Conservation (phyloP, 2,797 vertebrate genomes). For the Crax fasciolata region DNA sequence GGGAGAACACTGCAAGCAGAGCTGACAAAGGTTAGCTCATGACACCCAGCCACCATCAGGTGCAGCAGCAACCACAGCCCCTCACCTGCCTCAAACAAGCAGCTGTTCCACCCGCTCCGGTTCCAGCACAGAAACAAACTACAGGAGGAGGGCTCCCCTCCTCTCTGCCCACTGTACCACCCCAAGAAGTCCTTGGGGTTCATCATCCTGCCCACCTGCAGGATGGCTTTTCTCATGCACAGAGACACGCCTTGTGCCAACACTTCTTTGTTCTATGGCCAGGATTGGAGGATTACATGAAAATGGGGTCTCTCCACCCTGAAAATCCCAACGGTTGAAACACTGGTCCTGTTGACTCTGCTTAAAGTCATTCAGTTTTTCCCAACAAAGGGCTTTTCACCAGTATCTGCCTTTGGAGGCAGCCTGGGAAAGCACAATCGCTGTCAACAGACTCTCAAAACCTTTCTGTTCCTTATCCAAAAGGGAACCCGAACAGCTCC, state of each 20-base stretch:
- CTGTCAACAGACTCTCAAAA: not conserved
- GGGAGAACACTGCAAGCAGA: not conserved
- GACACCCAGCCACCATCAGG: not conserved
- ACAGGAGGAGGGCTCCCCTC: not conserved
- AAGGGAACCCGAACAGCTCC: not conserved
- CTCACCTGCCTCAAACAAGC: not conserved
- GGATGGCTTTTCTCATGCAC: not conserved
- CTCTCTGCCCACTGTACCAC: not conserved
- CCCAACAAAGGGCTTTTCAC: not conserved
- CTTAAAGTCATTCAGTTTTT: not conserved
- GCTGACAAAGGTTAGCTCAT: accelerated
- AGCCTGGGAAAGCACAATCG: not conserved
- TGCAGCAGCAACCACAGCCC: no score
- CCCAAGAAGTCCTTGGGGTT: not conserved
- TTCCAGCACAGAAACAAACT: accelerated
- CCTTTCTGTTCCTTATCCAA: slow-evolving; percentile 11
- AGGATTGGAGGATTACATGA: not conserved
- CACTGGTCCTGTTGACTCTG: not conserved
- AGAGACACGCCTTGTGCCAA: not conserved
- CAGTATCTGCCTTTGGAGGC: not conserved
- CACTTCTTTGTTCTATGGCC: not conserved
- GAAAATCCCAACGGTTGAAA: not conserved
- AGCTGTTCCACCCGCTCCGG: not conserved
- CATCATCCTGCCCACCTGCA: not conserved
- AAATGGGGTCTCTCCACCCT: not conserved